These are phyloP conservation scores for Oreotrochilus melanogaster DNA, from an alignment of 2,113 vertebrate species.

Conservation along the genomic window DNA sequence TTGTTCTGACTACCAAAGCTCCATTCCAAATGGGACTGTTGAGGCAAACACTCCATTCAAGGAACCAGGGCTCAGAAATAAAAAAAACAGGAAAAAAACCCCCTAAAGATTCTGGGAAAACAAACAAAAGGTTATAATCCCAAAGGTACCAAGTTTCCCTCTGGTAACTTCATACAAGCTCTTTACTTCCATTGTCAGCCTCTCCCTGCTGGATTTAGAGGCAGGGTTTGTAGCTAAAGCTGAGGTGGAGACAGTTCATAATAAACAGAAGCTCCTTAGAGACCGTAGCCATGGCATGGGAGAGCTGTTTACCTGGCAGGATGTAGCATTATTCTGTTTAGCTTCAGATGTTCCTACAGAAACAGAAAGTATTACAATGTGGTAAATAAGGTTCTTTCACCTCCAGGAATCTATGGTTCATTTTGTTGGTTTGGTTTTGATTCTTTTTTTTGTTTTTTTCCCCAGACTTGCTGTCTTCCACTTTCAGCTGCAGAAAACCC, in stretches of 20 bases:
- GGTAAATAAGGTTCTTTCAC: not conserved
- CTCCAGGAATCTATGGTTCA: not conserved
- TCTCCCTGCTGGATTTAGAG: slow-evolving; percentile 7
- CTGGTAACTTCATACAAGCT: slow-evolving; percentile 27
- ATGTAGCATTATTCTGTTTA: slow-evolving; percentile 47
- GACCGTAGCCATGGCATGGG: slow-evolving; percentile 70
- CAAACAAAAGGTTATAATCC: not conserved
- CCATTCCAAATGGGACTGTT: slow-evolving; percentile 73
- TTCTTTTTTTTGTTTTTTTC: not conserved
- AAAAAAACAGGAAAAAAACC: slow-evolving; percentile 55
- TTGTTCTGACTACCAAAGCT: slow-evolving; percentile 67
- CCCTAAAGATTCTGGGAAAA: not conserved
- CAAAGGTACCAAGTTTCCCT: slow-evolving; percentile 32
- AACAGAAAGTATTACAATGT: not conserved
- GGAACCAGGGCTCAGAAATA: slow-evolving; percentile 46
- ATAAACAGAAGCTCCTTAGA: slow-evolving; percentile 79
- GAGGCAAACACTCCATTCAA: slow-evolving; percentile 64
- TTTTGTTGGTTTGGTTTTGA: no score
- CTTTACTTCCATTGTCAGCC: slow-evolving; percentile 23
- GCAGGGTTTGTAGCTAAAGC: slow-evolving; percentile 49
- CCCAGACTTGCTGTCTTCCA: not conserved
- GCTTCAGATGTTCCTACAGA: slow-evolving; percentile 35
- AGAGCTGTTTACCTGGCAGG: slow-evolving; percentile 68
- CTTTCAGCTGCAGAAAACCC: not conserved
- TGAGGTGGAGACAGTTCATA: not conserved